Base-by-base conservation (phyloP, 2,888 invertebrate genomes). In the Leptodirus hochenwartii region DNA sequence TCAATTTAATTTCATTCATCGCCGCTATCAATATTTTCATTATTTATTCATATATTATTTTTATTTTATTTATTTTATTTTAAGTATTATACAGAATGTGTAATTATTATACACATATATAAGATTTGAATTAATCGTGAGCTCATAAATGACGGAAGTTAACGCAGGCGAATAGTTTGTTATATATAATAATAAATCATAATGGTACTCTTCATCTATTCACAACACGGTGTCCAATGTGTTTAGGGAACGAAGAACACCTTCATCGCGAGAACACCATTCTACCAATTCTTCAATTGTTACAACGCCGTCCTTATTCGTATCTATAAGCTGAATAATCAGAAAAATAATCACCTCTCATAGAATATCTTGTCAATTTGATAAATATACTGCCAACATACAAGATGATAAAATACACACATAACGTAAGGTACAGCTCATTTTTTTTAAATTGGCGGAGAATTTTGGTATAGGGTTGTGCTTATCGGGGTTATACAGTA, bases 251-350 rank as follows among this genome's bases (percentile, higher is more conserved):
- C 61, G 62, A 33, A 77, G 61, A 34, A 75, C 66, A 33, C 66
- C 64, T 41, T 75, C 76, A 53, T 78, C 75, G 37, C 76, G 64
- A 27, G 69, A 66, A 53, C 78, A 77, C 78, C 79, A 80, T 40
- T 73, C 66, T 25, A 76, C 69, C 45, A 82, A 59, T 58, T 82
- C 82, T 45, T 81, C 80, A 31, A 75, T 74, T 4, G 81, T 74
- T 42, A 82, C 76, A 34, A 73, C 74, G 12, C 81, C 81, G 48
- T 82, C 81, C 35, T 75, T 69, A 55, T 81, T 77, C 8, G 69
- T 64, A 53, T 82, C 81, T 53, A 84, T 80, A 49, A 74, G 57
- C 81, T 82, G 62, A 16, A n/a, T n/a, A n/a, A n/a, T n/a, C n/a
- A n/a, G n/a, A n/a, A n/a, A n/a, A n/a, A n/a, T n/a, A n/a, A n/a